Base-by-base conservation (phyloP, 2,888 invertebrate genomes). In the Caenorhabditis sp. region DNA sequence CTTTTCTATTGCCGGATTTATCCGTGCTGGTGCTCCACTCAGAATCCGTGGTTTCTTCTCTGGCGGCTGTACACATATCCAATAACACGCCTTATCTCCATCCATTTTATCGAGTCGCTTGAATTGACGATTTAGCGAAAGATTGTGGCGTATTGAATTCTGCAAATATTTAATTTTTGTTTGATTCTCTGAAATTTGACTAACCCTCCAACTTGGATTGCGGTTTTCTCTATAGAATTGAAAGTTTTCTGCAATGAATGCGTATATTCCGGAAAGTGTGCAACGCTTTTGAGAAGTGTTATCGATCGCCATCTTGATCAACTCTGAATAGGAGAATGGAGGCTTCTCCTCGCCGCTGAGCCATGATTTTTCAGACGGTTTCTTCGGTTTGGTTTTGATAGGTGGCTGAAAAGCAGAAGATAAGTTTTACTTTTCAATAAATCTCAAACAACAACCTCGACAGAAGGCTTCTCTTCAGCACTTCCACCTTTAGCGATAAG, bases 61-160 rank as follows among this genome's bases (percentile, higher is more conserved):
- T 26, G 70, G 70, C 7, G 68, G 70, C 7, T 70, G 63, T 5
- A 74, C 67, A 49, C 73, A 70, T 4, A 78, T 71, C 82, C 82
- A 82, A 63, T 64, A 77, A 1, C 76, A 71, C n/a, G 71, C 79
- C 63, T 68, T 70, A 31, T 75, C 78, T 36, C 76, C 74, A 36
- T 76, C 72, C 4, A 49, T 52, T 43, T 76, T 80, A 10, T 82
- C 82, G 21, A 78, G 59, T 38, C 75, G 43, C 1, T 53, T 59
- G 62, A 82, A 82, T 54, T 74, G 76, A 49, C 70, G 71, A 66
- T 81, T 82, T 10, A 82, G 63, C 4, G 80, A 80, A 17, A 82
- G 60, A 70, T 82, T 82, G 66, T 82, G 82, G 17, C 82, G 76
- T 38, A 82, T 77, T 14, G 82, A 82, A 56, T 82, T 82, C 80